Evolutionary conservation across 1,140 invertebrate genomes (phyloP).

Genomic region (Drosophila repletoides): DNA sequence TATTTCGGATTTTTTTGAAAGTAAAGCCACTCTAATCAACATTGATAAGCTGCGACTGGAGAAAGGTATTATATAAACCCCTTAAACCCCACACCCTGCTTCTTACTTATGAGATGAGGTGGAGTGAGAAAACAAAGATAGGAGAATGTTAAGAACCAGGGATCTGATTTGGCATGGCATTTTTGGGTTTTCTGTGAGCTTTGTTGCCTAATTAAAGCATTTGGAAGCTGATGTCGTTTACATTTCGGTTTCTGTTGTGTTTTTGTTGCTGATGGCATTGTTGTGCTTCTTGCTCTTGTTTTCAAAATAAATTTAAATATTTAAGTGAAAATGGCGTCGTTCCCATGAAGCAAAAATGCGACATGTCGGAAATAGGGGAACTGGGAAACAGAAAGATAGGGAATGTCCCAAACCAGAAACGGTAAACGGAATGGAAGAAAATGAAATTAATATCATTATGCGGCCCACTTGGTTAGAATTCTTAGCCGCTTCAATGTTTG

Average conservation of each 20-base stretch:
- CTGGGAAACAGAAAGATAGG: background rate
- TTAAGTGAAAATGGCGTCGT: slow-evolving; percentile 49
- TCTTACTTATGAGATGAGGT: background rate
- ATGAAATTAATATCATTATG: slow-evolving; percentile 9
- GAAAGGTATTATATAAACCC: too few relatives aligned
- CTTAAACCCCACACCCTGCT: too few relatives aligned
- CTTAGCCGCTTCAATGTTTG: background rate
- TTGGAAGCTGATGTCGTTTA: slow-evolving; percentile 61
- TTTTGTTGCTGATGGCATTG: slow-evolving; percentile 3
- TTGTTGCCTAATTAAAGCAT: slow-evolving; percentile 62
- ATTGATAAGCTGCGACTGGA: too few relatives aligned
- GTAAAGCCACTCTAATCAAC: too few relatives aligned
- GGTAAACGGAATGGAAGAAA: slow-evolving; percentile 13
- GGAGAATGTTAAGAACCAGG: too few relatives aligned
- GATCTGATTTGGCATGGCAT: background rate
- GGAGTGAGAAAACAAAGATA: background rate
- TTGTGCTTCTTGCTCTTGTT: slow-evolving; percentile 15
- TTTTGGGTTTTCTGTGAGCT: slow-evolving; percentile 15
- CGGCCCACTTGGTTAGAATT: slow-evolving; percentile 5
- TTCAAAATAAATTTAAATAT: slow-evolving; percentile 67
- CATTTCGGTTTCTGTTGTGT: slow-evolving; percentile 15
- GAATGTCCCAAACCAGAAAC: slow-evolving; percentile 11
- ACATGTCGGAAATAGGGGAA: background rate
- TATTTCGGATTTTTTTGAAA: too few relatives aligned
- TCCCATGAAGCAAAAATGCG: slow-evolving; percentile 13